Conservation (phyloP, 1,140 invertebrate genomes). For the Trichogramma pretiosum region DNA sequence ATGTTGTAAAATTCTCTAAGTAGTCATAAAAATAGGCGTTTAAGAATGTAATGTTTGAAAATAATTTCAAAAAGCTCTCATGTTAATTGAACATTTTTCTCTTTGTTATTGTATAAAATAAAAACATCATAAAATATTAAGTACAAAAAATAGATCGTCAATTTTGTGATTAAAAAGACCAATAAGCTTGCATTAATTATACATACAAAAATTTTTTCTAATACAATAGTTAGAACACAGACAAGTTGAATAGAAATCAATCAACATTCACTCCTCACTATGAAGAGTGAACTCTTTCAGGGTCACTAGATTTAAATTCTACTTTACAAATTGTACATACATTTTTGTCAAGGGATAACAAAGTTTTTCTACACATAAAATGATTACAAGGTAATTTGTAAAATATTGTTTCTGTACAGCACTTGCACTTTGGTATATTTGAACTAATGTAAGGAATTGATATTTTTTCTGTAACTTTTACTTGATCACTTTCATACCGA, state of each 20-base stretch:
- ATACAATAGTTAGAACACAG: constrained; percentile 17
- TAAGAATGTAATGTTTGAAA: constrained; percentile 15
- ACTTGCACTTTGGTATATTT: constrained; percentile 25
- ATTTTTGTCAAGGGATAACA: constrained; percentile 24
- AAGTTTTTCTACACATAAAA: constrained; percentile 36
- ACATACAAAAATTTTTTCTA: constrained; percentile 17
- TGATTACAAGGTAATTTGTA: constrained; percentile 44
- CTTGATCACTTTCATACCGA: constrained; percentile 9
- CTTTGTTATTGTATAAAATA: constrained; percentile 10
- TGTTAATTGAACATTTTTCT: constrained; percentile 7
- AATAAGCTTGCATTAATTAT: constrained; percentile 8
- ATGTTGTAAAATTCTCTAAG: constrained; percentile 13
- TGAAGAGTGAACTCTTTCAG: constrained; percentile 27
- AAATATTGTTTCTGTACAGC: constrained; percentile 30
- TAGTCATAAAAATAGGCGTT: constrained; percentile 16
- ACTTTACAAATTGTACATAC: constrained; percentile 28
- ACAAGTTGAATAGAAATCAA: neutral
- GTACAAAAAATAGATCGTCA: constrained; percentile 9
- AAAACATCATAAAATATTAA: constrained; percentile 7
- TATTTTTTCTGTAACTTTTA: constrained; percentile 12
- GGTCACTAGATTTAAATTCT: constrained; percentile 24
- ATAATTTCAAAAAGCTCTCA: constrained; percentile 9
- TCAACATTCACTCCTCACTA: constrained; percentile 4
- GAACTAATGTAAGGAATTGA: constrained; percentile 8
- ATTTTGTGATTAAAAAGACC: constrained; percentile 14